Conservation (phyloP, 1,140 invertebrate genomes). For the Eciton burchellii region DNA sequence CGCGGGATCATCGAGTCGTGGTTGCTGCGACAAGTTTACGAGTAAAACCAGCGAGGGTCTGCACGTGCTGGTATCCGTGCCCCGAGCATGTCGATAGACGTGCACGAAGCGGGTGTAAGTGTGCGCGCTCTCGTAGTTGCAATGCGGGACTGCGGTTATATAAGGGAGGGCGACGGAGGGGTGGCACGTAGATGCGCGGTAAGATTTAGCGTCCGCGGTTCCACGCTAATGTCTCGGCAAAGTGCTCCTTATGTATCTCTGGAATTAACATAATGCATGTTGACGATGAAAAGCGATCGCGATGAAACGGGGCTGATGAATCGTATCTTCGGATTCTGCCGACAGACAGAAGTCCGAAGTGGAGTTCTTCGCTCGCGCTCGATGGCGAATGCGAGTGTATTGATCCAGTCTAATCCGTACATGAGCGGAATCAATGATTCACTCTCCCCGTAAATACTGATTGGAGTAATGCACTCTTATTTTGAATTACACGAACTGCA, state of each 20-base stretch:
- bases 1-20: slow-evolving; percentile 44
- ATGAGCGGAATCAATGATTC: neutral
- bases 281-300: neutral
- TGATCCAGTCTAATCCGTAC: neutral
- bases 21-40: slow-evolving; percentile 58
- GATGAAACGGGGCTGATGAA: neutral
- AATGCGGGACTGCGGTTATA: slow-evolving; percentile 55
- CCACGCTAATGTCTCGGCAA: slow-evolving; percentile 65
- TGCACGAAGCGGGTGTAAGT: slow-evolving; percentile 18
- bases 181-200: slow-evolving; percentile 24
- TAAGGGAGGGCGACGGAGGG: neutral
- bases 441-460: neutral
- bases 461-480: neutral
- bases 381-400: neutral
- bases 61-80: neutral
- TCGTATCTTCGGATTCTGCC: neutral
- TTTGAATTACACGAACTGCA: neutral
- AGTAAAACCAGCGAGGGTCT: slow-evolving; percentile 52
- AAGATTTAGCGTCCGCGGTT: slow-evolving; percentile 62
- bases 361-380: too few relatives aligned
- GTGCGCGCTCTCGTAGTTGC: slow-evolving; percentile 36
- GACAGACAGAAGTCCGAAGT: neutral
- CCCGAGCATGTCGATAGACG: neutral
- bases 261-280: slow-evolving; percentile 68
- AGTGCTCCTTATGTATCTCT: slow-evolving; percentile 52